phyloP scores from a whole-genome alignment of 2,888 invertebrate species.

The Thyatira batis region DNA sequence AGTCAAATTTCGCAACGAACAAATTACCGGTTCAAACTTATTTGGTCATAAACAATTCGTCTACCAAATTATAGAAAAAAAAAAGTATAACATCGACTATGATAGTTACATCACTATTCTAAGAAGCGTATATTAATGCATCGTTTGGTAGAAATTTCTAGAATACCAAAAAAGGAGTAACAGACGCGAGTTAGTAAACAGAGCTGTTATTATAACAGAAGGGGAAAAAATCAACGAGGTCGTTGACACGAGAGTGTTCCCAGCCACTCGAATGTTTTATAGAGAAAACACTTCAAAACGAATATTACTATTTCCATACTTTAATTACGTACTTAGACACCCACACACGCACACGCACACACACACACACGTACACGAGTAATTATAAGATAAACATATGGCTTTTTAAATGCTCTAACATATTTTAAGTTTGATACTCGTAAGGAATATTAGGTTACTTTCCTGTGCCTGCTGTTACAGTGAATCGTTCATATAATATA shows the following conservation, averaged over 20 bases:
- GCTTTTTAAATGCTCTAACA: constrained; percentile 60
- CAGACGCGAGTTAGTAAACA: constrained; percentile 66
- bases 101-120: constrained; percentile 36
- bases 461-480: constrained; percentile 28
- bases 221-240: constrained; percentile 65
- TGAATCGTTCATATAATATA: background rate
- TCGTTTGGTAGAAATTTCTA: constrained; percentile 32
- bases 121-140: constrained; percentile 22
- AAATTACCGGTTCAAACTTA: constrained; percentile 56
- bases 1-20: constrained; percentile 62
- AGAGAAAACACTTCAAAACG: constrained; percentile 81
- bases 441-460: constrained; percentile 62
- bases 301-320: constrained; percentile 81
- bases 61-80: constrained; percentile 43
- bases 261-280: constrained; percentile 78
- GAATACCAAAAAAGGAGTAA: constrained; percentile 46
- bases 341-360: constrained; percentile 55
- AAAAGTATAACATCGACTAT: constrained; percentile 18
- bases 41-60: constrained; percentile 59
- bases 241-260: constrained; percentile 70
- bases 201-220: constrained; percentile 70
- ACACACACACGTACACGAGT: constrained; percentile 49
- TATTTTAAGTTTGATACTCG: constrained; percentile 45
- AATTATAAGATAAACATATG: constrained; percentile 76
- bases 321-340: constrained; percentile 74